These are phyloP conservation scores for Lepidocyrtoides sp. DNA, from an alignment of 2,888 invertebrate genomes.

Conservation along the genomic window DNA sequence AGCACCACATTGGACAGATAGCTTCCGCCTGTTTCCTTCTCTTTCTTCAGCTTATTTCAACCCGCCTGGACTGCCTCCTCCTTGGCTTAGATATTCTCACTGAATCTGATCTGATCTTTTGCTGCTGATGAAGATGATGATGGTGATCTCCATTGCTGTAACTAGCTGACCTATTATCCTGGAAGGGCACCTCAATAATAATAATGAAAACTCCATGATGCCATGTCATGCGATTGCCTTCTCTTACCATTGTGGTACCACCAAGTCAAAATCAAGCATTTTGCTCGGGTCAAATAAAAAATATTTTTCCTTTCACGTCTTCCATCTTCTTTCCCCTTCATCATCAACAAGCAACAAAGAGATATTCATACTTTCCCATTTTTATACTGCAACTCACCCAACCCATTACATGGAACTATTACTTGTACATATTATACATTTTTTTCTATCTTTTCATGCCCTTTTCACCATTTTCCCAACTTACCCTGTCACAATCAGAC, in stretches of 20 bases:
- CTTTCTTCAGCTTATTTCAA: not conserved
- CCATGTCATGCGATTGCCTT: not conserved
- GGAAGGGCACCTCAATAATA: constrained; percentile 29
- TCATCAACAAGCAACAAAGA: not conserved
- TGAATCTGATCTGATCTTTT: not conserved
- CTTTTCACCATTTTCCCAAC: constrained; percentile 20
- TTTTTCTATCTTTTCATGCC: not conserved
- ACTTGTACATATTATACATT: too few relatives aligned
- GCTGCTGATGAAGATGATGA: not conserved
- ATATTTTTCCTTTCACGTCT: constrained; percentile 29
- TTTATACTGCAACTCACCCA: too few relatives aligned
- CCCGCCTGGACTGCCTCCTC: not conserved
- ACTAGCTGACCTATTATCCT: constrained; percentile 18
- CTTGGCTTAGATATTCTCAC: not conserved
- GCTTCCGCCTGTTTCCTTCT: not conserved
- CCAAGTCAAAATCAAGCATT: constrained; percentile 15
- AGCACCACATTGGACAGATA: constrained; percentile 30
- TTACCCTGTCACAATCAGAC: constrained; percentile 65
- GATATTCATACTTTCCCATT: too few relatives aligned
- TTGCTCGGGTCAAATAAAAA: not conserved
- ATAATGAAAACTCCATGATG: constrained; percentile 5
- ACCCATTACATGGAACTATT: too few relatives aligned
- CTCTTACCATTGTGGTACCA: not conserved
- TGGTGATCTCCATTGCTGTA: not conserved
- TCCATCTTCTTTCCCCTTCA: constrained; percentile 7